phyloP scores from a whole-genome alignment of 2,888 invertebrate species.

The Phengaris alcon region DNA sequence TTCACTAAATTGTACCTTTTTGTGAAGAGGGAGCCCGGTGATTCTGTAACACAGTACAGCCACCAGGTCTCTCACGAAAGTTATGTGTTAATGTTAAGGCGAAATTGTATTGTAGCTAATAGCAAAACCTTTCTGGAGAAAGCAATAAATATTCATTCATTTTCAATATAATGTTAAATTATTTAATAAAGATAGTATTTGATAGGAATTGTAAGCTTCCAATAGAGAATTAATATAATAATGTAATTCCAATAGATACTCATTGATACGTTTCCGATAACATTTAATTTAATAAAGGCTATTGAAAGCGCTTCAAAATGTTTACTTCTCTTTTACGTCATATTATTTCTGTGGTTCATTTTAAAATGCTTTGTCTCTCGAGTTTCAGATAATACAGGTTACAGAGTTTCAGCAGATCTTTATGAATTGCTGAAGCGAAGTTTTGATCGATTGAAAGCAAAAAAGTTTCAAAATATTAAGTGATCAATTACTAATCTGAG shows the following conservation, averaged over 20 bases:
- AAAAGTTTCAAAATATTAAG: not conserved
- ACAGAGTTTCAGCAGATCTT: not conserved
- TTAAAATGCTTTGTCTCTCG: not conserved
- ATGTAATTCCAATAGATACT: slow-evolving; percentile 9
- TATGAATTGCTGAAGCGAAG: not conserved
- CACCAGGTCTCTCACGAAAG: too few relatives aligned
- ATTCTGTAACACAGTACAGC: too few relatives aligned
- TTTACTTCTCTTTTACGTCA: not conserved
- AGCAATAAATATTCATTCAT: too few relatives aligned
- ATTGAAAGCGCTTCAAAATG: not conserved
- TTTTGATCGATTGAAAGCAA: not conserved
- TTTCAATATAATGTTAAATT: too few relatives aligned
- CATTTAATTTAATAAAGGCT: not conserved
- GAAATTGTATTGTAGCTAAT: too few relatives aligned
- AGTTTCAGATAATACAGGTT: not conserved
- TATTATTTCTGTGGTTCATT: slow-evolving; percentile 6
- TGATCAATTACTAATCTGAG: not conserved
- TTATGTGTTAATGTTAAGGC: too few relatives aligned
- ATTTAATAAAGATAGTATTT: not conserved
- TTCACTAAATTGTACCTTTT: too few relatives aligned
- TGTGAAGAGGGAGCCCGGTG: too few relatives aligned
- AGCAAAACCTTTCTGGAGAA: too few relatives aligned
- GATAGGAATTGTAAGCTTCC: slow-evolving; percentile 1
- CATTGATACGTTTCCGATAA: not conserved
- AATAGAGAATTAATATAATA: not conserved